These are phyloP conservation scores for Torymus texanus DNA, from an alignment of 2,888 invertebrate genomes.

Conservation along the genomic window DNA sequence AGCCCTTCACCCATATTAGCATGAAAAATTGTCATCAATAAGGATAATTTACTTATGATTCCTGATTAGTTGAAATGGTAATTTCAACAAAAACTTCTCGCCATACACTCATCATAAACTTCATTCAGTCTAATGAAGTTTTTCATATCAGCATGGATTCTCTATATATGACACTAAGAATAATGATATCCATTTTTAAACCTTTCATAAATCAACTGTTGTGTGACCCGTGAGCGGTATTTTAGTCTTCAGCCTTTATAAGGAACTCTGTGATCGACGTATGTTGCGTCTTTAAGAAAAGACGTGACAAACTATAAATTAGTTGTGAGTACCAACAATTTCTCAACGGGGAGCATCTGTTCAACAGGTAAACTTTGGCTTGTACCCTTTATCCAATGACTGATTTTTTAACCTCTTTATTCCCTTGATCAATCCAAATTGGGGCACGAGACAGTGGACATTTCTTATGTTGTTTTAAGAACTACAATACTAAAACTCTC, in stretches of 20 bases:
- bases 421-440: slow-evolving; percentile 31
- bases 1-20: too few species aligned
- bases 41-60: too few species aligned
- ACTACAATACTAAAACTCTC: slow-evolving; percentile 19
- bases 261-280: background rate
- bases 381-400: slow-evolving; percentile 27
- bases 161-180: slow-evolving; percentile 20
- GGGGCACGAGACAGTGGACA: slow-evolving; percentile 53
- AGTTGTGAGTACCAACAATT: slow-evolving; percentile 30
- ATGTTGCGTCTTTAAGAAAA: slow-evolving; percentile 14
- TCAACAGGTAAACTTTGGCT: slow-evolving; percentile 53
- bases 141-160: slow-evolving; percentile 21
- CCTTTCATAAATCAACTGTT: slow-evolving; percentile 18
- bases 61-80: background rate
- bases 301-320: slow-evolving; percentile 10
- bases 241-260: slow-evolving; percentile 29
- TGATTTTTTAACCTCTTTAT: background rate
- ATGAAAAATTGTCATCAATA: too few species aligned
- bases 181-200: background rate
- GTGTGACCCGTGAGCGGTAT: slow-evolving; percentile 31
- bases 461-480: slow-evolving; percentile 28
- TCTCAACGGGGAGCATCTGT: slow-evolving; percentile 39
- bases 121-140: background rate
- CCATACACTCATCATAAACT: slow-evolving; percentile 9
- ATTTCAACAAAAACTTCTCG: slow-evolving; percentile 15